phyloP scores from a whole-genome alignment of 1,140 invertebrate species.

The Drosophila arawakana region DNA sequence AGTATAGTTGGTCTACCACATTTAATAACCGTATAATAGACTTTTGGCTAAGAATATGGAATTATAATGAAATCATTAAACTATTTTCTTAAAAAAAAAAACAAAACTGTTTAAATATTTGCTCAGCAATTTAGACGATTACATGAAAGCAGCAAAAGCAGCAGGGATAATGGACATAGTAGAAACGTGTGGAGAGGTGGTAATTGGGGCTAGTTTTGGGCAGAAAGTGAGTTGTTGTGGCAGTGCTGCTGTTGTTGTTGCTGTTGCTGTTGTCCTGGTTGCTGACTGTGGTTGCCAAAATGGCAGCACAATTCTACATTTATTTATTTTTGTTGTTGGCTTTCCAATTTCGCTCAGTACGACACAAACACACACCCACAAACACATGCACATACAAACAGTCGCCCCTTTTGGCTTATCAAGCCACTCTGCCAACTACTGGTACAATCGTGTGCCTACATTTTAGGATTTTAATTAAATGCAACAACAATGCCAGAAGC shows the following conservation, averaged over 20 bases:
- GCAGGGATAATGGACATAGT: neutral
- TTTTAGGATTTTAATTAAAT: slow-evolving; percentile 77
- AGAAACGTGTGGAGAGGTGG: neutral
- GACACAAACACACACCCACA: neutral
- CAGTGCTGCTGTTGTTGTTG: slow-evolving; percentile 25
- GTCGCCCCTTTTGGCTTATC: slow-evolving; percentile 3
- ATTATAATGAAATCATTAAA: slow-evolving; percentile 39
- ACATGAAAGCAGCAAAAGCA: neutral
- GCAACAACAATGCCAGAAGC: slow-evolving; percentile 64
- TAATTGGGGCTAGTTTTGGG: neutral
- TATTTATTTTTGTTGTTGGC: slow-evolving; percentile 64
- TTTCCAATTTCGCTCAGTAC: slow-evolving; percentile 24
- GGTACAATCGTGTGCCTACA: slow-evolving; percentile 61
- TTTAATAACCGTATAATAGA: slow-evolving; percentile 12
- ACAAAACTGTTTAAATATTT: slow-evolving; percentile 52
- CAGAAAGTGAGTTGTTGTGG: slow-evolving; percentile 23
- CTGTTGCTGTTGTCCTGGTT: slow-evolving; percentile 39
- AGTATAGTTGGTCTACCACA: neutral
- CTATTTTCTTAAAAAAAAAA: slow-evolving; percentile 25
- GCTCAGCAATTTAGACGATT: slow-evolving; percentile 68
- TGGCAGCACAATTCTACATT: slow-evolving; percentile 57
- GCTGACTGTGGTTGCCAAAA: slow-evolving; percentile 59
- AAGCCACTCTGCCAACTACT: slow-evolving; percentile 36
- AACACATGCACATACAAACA: neutral
- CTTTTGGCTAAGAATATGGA: slow-evolving; percentile 1